phyloP scores from a whole-genome alignment of 2,797 vertebrate species.

The Ceryle rudis region DNA sequence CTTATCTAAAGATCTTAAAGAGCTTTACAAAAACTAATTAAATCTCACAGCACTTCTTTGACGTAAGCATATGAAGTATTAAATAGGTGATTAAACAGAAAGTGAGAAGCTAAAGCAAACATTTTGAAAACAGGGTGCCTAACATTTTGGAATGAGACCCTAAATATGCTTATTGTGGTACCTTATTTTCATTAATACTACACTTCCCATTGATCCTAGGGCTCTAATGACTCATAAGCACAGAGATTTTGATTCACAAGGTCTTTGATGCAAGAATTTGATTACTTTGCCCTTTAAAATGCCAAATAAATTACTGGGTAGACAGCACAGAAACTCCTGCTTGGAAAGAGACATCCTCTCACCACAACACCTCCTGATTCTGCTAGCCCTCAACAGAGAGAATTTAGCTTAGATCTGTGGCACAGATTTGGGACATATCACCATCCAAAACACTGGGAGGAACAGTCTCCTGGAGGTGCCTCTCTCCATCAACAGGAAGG shows the following conservation, averaged over 20 bases:
- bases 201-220: background rate
- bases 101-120: background rate
- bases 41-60: slow-evolving; percentile 7
- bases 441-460: background rate
- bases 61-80: background rate
- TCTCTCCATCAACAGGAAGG: background rate
- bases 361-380: background rate
- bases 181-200: background rate
- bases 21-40: slow-evolving; percentile 52
- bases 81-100: slow-evolving; percentile 9
- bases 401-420: accelerated
- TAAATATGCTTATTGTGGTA: background rate
- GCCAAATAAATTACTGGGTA: background rate
- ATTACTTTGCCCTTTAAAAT: background rate
- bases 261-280: background rate
- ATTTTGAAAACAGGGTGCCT: background rate
- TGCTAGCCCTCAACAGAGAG: background rate
- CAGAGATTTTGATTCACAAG: background rate
- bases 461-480: background rate
- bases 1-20: slow-evolving; percentile 38
- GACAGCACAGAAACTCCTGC: background rate
- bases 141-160: background rate
- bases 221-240: background rate
- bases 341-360: background rate
- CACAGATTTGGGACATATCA: background rate